A percentile compares a stretch with the other conserved stretches of the same genome.
Conservation (phyloP, 2,113 vertebrate species). For the Proteles cristata region DNA sequence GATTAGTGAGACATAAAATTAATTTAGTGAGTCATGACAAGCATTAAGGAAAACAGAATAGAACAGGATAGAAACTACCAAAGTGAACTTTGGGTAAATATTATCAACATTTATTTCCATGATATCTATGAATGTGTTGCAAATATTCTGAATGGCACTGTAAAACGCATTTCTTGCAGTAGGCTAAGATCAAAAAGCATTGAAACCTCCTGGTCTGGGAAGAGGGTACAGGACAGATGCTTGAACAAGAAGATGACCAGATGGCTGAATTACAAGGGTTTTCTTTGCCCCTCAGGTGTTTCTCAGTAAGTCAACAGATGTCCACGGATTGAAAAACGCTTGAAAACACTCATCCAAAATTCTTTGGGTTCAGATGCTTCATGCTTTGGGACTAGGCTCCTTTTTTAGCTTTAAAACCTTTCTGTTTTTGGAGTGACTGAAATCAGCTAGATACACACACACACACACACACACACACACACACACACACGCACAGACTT, state of each 20-base stretch:
- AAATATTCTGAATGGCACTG: background rate
- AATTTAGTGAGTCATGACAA: constrained; percentile 64
- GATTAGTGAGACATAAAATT: constrained; percentile 66
- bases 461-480: background rate
- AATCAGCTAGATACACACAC: background rate
- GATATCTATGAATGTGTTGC: background rate
- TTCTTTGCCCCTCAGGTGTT: constrained; percentile 73
- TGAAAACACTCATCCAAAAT: constrained; percentile 19
- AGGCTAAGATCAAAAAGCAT: constrained; percentile 40
- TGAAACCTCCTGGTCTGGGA: background rate
- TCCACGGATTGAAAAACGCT: constrained; percentile 59
- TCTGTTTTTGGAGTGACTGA: background rate
- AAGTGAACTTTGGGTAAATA: background rate
- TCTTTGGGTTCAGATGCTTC: constrained; percentile 5
- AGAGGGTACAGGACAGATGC: constrained; percentile 59
- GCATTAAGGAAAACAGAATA: constrained; percentile 26
- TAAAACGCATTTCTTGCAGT: constrained; percentile 44
- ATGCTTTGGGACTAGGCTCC: background rate
- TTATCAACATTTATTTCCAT: constrained; percentile 24
- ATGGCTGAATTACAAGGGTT: constrained; percentile 64
- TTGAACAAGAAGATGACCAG: constrained; percentile 72
- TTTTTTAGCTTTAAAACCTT: constrained; percentile 62
- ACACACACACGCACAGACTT: background rate
- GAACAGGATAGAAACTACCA: constrained; percentile 34
- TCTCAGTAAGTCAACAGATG: constrained; percentile 69